Evolutionary conservation across 2,888 invertebrate genomes (phyloP).

Genomic region (Mechanitis mazaeus): DNA sequence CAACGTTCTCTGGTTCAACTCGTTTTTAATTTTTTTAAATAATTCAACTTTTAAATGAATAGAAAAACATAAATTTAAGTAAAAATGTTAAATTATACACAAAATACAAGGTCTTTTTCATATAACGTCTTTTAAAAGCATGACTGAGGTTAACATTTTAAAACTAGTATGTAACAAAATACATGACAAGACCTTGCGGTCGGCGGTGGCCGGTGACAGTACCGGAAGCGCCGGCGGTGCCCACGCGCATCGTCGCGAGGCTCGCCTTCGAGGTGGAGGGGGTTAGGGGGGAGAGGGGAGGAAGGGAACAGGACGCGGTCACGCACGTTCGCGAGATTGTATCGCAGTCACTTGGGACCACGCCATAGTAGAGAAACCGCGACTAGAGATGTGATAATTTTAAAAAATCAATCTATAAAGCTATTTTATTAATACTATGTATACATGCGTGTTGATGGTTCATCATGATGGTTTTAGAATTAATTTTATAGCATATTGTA

Average conservation of each 20-base stretch:
- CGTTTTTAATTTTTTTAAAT: too few relatives aligned
- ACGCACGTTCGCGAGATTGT: conserved; percentile 46
- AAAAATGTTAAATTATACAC: too few relatives aligned
- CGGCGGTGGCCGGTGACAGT: conserved; percentile 30
- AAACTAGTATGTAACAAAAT: conserved; percentile 20
- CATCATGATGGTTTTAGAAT: too few relatives aligned
- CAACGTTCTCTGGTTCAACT: too few relatives aligned
- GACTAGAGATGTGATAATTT: conserved; percentile 17
- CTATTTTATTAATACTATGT: neutral
- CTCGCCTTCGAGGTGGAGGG: conserved; percentile 19
- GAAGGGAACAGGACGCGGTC: conserved; percentile 60
- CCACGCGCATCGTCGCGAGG: conserved; percentile 27
- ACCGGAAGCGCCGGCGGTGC: conserved; percentile 32
- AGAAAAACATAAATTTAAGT: too few relatives aligned
- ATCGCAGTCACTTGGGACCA: conserved; percentile 32
- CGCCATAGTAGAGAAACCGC: conserved; percentile 27
- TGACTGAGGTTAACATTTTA: conserved; percentile 2
- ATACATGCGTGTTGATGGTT: too few relatives aligned
- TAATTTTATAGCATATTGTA: too few relatives aligned
- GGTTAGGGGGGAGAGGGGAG: conserved; percentile 22
- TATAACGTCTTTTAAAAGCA: neutral
- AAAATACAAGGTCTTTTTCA: too few relatives aligned
- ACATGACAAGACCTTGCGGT: conserved; percentile 22
- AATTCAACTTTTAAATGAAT: too few relatives aligned
- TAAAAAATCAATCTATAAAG: neutral